Conservation (phyloP, 1,140 invertebrate genomes). For the Drosophila sulfurigaster region DNA sequence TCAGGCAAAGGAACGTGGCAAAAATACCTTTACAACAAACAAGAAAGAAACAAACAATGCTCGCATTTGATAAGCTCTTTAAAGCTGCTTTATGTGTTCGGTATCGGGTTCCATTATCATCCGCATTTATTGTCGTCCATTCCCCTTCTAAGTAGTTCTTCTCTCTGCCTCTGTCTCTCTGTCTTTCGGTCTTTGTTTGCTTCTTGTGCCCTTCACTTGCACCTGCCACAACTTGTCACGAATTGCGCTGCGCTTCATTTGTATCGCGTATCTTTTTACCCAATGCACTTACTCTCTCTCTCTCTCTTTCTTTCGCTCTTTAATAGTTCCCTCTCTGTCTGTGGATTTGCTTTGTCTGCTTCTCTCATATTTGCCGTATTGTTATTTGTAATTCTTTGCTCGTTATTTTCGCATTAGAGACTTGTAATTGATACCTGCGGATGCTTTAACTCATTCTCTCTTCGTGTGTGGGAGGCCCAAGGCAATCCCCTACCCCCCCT, state of each 20-base stretch:
- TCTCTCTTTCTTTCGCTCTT: not conserved
- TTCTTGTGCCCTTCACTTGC: constrained; percentile 14
- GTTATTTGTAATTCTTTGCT: constrained; percentile 66
- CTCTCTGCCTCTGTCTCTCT: constrained; percentile 7
- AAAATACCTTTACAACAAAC: constrained; percentile 3
- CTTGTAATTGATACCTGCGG: constrained; percentile 76
- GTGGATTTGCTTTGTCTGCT: constrained; percentile 31
- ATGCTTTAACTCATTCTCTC: constrained; percentile 37
- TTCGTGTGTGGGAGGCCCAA: constrained; percentile 45
- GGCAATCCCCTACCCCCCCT: constrained; percentile 12
- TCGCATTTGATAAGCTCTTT: constrained; percentile 19
- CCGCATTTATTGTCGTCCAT: constrained; percentile 22
- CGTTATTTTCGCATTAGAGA: constrained; percentile 79
- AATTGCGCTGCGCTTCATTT: constrained; percentile 57
- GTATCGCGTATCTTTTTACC: constrained; percentile 31
- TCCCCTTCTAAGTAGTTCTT: constrained; percentile 1
- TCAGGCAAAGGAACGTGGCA: constrained; percentile 9
- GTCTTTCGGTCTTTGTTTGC: constrained; percentile 14
- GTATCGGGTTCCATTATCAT: constrained; percentile 18
- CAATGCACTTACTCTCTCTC: not conserved
- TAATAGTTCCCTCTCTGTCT: not conserved
- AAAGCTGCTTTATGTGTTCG: constrained; percentile 21
- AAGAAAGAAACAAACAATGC: not conserved
- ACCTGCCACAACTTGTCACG: constrained; percentile 50
- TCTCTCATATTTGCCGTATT: constrained; percentile 47